These are phyloP conservation scores for Apis cerana DNA, from an alignment of 1,140 invertebrate genomes.

Conservation along the genomic window DNA sequence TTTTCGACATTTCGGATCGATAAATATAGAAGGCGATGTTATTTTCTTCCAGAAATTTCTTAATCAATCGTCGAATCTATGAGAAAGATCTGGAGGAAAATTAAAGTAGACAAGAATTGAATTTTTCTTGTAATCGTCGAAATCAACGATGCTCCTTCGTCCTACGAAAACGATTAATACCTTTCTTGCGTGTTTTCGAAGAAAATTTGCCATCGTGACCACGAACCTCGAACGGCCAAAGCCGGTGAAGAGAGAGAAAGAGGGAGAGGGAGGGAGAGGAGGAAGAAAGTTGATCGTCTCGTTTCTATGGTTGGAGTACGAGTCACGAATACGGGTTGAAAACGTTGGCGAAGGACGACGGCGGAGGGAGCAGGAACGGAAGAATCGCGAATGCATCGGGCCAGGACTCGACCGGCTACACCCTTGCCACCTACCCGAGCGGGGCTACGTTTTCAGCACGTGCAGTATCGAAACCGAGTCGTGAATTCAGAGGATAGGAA, in stretches of 20 bases:
- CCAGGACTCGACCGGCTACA: constrained; percentile 30
- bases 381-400: constrained; percentile 21
- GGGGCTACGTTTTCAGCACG: constrained; percentile 66
- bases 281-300: neutral
- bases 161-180: too few relatives aligned
- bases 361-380: neutral
- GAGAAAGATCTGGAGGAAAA: too few relatives aligned
- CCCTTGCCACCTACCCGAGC: constrained; percentile 30
- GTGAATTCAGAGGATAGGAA: constrained; percentile 36
- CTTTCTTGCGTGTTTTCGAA: too few relatives aligned
- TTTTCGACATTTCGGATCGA: too few relatives aligned
- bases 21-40: too few relatives aligned
- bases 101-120: too few relatives aligned
- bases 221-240: neutral
- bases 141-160: too few relatives aligned
- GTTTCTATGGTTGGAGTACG: neutral
- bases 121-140: too few relatives aligned
- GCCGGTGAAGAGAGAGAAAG: neutral
- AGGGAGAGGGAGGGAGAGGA: neutral
- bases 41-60: too few relatives aligned
- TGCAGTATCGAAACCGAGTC: constrained; percentile 45
- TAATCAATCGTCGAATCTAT: too few relatives aligned
- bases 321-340: constrained; percentile 18
- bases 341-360: constrained; percentile 15
- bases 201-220: constrained; percentile 23